These are phyloP conservation scores for Meles meles DNA, from an alignment of 2,113 vertebrate genomes.

Conservation along the genomic window DNA sequence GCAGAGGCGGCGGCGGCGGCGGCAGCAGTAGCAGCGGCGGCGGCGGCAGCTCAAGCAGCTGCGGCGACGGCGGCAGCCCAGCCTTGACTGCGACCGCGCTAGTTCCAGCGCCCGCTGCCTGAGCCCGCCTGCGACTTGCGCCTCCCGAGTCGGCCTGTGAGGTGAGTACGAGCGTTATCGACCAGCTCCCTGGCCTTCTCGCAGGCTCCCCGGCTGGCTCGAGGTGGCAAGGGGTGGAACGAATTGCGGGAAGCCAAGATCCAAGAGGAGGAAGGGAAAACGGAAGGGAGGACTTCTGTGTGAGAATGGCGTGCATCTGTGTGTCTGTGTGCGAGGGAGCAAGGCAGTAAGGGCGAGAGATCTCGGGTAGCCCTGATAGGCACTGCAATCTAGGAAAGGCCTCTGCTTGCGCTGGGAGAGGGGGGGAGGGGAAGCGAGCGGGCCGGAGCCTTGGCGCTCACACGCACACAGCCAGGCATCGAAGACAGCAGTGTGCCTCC, in stretches of 20 bases:
- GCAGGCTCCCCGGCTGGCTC: slow-evolving; percentile 20
- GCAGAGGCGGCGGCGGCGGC: slow-evolving; percentile 71
- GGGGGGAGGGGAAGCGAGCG: slow-evolving; percentile 36
- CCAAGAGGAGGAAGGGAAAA: not conserved
- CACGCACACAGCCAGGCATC: not conserved
- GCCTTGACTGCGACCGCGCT: slow-evolving; percentile 43
- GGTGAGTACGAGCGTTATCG: slow-evolving; percentile 60
- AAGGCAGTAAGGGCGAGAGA: slow-evolving; percentile 17
- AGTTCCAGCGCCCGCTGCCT: not conserved
- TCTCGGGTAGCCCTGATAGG: slow-evolving; percentile 17
- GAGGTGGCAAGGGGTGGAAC: slow-evolving; percentile 38
- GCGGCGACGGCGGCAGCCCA: slow-evolving; percentile 20
- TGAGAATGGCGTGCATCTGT: slow-evolving; percentile 20
- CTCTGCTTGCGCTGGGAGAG: slow-evolving; percentile 32
- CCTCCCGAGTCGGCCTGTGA: slow-evolving; percentile 49
- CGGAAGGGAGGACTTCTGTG: not conserved
- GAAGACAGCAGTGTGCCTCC: not conserved
- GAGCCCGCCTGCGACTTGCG: slow-evolving; percentile 36
- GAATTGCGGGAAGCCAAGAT: not conserved
- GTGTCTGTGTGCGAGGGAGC: not conserved
- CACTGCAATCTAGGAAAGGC: slow-evolving; percentile 73
- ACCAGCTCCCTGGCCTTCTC: slow-evolving; percentile 22
- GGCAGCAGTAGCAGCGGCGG: not conserved
- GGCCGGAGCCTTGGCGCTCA: not conserved
- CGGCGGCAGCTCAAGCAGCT: slow-evolving; percentile 16